A percentile compares a stretch with the other conserved stretches of the same genome.
These are phyloP conservation scores for Cosmopolites sordidus DNA, from an alignment of 2,888 invertebrate species.

Conservation along the genomic window DNA sequence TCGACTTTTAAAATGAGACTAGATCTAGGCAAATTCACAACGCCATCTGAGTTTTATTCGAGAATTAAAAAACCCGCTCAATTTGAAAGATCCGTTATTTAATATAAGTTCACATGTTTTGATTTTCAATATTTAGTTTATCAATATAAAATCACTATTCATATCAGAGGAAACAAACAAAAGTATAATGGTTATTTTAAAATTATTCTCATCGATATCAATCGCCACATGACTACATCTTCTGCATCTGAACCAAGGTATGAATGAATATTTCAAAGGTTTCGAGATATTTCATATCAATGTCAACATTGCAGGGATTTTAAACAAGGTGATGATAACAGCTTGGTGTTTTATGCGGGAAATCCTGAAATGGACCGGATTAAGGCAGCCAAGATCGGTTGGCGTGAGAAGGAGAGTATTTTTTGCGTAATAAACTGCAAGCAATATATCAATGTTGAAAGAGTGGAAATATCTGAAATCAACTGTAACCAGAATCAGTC, in stretches of 20 bases:
- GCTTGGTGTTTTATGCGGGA: conserved; percentile 39
- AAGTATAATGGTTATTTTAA: conserved; percentile 38
- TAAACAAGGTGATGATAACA: conserved; percentile 28
- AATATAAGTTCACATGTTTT: no score
- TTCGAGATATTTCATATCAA: no score
- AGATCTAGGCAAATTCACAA: no score
- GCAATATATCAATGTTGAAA: conserved; percentile 35
- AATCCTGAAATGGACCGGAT: conserved; percentile 37
- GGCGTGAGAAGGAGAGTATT: conserved; percentile 37
- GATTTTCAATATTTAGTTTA: no score
- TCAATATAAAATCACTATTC: conserved; percentile 29
- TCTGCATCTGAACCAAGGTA: conserved; percentile 34
- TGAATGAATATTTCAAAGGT: no score
- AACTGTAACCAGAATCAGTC: neutral
- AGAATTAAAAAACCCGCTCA: no score
- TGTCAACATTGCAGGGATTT: conserved; percentile 22
- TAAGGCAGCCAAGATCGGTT: conserved; percentile 40
- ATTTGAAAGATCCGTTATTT: no score
- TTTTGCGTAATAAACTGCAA: conserved; percentile 38
- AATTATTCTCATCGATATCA: conserved; percentile 39
- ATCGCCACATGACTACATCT: conserved; percentile 36
- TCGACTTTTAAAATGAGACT: no score
- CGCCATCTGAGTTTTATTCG: no score
- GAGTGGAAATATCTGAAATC: conserved; percentile 32
- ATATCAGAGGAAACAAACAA: conserved; percentile 12